Evolutionary conservation across 2,113 vertebrate species (phyloP), one percentile per base, ranked within the genome.

Genomic region (Pelecanoides urinatrix): DNA sequence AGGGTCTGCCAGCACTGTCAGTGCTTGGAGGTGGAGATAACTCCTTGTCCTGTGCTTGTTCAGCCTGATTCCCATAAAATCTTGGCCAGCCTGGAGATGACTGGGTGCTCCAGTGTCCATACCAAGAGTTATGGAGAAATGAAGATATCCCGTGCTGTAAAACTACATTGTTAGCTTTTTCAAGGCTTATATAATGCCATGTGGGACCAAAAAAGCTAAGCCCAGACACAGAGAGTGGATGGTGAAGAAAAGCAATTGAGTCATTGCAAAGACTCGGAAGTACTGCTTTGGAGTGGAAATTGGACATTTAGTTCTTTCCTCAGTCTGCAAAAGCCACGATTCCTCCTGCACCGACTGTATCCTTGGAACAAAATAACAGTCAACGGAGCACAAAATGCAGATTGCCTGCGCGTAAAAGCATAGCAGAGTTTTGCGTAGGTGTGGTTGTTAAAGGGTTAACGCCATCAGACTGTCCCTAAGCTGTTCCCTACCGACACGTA

Each of bases 371-470:
- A 58, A 52, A 13, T 4, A 30, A 6, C 16, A 0, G 16, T 18
- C 20, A 2, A 2, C 2, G 1, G 40, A 38, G 32, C 1, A 9
- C 3, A 30, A 52, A 49, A 53, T 17, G 3, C 23, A 4, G 17
- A 45, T 49, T 73, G 13, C 6, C 30, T 9, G 13, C 2, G 2
- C 0, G 0, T 2, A 4, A 29, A 63, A 9, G 12, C 5, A 2
- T 2, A 11, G 17, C 53, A 30, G 23, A 10, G 19, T 17, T 42
- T 36, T 10, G 11, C 0, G 14, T 16, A 3, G 19, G n/a, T 38
- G 7, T 3, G 26, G 8, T 9, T 2, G 12, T 11, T 4, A 0
- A 40, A 38, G 68, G 25, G 68, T 81, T 77, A 70, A 53, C 0
- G 1, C 63, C 40, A 16, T 6, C 58, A 7, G 36, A 0, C n/a